These are phyloP conservation scores for Cotesia glomerata DNA, from an alignment of 1,140 invertebrate species.

Conservation along the genomic window DNA sequence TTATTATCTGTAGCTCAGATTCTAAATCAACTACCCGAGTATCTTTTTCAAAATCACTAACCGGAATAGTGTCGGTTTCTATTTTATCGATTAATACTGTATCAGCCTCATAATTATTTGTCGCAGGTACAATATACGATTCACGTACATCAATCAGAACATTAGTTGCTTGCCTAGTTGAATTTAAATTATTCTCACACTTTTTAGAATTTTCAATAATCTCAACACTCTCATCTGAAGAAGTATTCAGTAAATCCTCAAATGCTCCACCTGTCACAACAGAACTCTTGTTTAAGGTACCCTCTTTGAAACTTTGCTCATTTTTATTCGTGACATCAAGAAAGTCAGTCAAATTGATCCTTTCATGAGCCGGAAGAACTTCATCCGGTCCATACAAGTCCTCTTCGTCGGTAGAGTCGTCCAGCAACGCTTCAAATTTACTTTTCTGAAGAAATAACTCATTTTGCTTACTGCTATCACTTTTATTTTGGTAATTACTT, in stretches of 20 bases:
- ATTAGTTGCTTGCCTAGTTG: too few relatives aligned
- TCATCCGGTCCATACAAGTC: background rate
- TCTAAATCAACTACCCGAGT: too few relatives aligned
- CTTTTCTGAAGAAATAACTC: background rate
- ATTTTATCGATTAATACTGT: background rate
- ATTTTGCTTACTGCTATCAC: background rate
- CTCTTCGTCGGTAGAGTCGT: constrained; percentile 24
- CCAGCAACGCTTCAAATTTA: constrained; percentile 32
- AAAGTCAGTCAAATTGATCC: constrained; percentile 9
- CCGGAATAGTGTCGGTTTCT: too few relatives aligned
- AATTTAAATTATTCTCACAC: background rate
- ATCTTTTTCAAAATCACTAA: too few relatives aligned
- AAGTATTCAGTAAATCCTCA: constrained; percentile 41
- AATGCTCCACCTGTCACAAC: constrained; percentile 24
- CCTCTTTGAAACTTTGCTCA: background rate
- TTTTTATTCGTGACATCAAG: background rate
- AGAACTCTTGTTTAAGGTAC: background rate
- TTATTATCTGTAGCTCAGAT: too few relatives aligned
- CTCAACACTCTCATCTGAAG: constrained; percentile 33
- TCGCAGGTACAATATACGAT: too few relatives aligned
- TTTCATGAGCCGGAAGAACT: background rate
- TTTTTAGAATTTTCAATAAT: background rate
- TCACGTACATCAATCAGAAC: too few relatives aligned
- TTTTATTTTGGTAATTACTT: too few relatives aligned
- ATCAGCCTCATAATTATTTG: background rate